Percentiles rank a stretch among this genome's conserved stretches.
phyloP scores from a whole-genome alignment of 2,797 vertebrate species.

The Tympanoctomys barrerae region DNA sequence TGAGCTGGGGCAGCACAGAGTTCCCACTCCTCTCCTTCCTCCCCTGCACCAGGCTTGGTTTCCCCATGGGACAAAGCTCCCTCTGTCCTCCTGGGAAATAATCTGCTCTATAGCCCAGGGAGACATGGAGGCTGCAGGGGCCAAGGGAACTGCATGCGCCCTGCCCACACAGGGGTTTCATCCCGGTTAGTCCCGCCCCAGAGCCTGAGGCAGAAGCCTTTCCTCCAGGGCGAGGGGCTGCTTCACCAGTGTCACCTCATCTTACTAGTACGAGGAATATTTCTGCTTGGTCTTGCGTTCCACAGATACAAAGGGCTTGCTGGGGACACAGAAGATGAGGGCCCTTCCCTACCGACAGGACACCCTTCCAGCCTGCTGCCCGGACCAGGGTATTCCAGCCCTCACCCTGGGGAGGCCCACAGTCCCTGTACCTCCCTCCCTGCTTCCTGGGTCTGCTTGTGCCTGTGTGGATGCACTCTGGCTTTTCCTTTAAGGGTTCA shows the following conservation, averaged over 20 bases:
- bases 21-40: neutral
- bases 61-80: neutral
- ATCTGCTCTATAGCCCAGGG: neutral
- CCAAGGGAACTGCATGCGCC: neutral
- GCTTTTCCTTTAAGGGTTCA: neutral
- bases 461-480: neutral
- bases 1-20: neutral
- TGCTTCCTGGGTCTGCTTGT: neutral
- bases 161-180: neutral
- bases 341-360: neutral
- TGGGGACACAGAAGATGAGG: neutral
- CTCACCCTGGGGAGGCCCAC: neutral
- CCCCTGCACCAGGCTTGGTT: neutral
- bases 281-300: slow-evolving; percentile 23
- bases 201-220: neutral
- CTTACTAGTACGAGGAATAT: neutral
- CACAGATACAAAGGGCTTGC: neutral
- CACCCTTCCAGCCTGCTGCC: neutral
- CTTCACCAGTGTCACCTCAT: neutral
- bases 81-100: too few species aligned
- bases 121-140: neutral
- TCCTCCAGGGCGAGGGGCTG: neutral
- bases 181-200: neutral
- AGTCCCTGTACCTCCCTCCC: neutral
- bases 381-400: too few species aligned